A percentile compares a stretch with the other conserved stretches of the same genome.
Evolutionary conservation across 2,113 vertebrate genomes (phyloP).

Genomic region (Myotis lucifugus): DNA sequence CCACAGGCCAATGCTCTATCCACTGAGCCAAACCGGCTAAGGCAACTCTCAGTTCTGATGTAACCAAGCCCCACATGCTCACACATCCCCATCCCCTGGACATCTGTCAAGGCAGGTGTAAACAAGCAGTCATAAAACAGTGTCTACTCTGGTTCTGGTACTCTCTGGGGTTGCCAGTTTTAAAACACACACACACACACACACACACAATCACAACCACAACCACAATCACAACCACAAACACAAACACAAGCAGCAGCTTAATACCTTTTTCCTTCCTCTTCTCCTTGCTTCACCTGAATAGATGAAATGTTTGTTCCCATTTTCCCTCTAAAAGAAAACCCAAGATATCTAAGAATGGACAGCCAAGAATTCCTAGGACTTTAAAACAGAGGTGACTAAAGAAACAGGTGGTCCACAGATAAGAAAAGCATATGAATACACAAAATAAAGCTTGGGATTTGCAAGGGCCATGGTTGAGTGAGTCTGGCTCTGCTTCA

Average conservation of each 20-base stretch:
- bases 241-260: background rate
- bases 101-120: constrained; percentile 19
- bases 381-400: background rate
- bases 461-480: background rate
- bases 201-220: too few relatives aligned
- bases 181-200: too few relatives aligned
- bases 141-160: background rate
- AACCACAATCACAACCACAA: too few relatives aligned
- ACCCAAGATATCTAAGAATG: background rate
- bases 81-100: background rate
- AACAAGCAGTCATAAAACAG: background rate
- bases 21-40: too few relatives aligned
- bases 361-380: background rate
- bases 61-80: background rate
- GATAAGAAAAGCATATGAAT: background rate
- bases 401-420: background rate
- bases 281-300: background rate
- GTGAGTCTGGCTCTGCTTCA: background rate
- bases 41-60: background rate
- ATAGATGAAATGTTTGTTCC: background rate
- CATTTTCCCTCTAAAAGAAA: background rate
- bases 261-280: background rate
- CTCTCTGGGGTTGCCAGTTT: background rate
- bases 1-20: too few relatives aligned
- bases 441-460: background rate